Conservation (phyloP, 1,140 invertebrate species). For the Euwallacea fornicatus region DNA sequence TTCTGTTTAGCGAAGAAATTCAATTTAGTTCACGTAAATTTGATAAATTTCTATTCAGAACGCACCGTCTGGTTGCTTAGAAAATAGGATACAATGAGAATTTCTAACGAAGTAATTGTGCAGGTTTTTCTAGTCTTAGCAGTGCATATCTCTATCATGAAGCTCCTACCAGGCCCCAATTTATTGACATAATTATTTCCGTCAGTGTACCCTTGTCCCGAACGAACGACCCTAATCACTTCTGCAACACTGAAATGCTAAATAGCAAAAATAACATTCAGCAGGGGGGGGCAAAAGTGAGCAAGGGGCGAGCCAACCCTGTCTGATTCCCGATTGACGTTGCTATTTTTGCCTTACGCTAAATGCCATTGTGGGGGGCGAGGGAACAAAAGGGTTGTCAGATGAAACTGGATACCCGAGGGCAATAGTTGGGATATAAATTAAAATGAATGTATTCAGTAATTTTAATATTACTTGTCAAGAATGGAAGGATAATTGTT, state of each 20-base stretch:
- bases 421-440: slow-evolving; percentile 23
- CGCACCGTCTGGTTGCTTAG: slow-evolving; percentile 13
- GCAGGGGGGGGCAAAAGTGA: neutral
- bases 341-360: slow-evolving; percentile 21
- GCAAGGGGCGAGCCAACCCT: slow-evolving; percentile 10
- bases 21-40: slow-evolving; percentile 31
- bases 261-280: slow-evolving; percentile 23
- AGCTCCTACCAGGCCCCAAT: neutral
- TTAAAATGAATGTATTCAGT: slow-evolving; percentile 20
- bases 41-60: slow-evolving; percentile 34
- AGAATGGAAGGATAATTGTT: slow-evolving; percentile 16
- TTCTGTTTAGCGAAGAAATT: slow-evolving; percentile 26
- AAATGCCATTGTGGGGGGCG: slow-evolving; percentile 18
- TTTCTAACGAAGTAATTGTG: slow-evolving; percentile 18
- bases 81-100: slow-evolving; percentile 29
- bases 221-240: slow-evolving; percentile 16
- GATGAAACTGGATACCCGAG: slow-evolving; percentile 10
- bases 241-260: slow-evolving; percentile 17
- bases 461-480: slow-evolving; percentile 19
- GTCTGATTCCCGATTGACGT: slow-evolving; percentile 19
- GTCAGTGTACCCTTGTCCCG: slow-evolving; percentile 12
- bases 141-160: neutral
- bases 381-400: slow-evolving; percentile 15
- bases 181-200: slow-evolving; percentile 20
- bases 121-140: neutral